Base-by-base conservation (phyloP, 2,113 vertebrate species). In the Zeus faber region DNA sequence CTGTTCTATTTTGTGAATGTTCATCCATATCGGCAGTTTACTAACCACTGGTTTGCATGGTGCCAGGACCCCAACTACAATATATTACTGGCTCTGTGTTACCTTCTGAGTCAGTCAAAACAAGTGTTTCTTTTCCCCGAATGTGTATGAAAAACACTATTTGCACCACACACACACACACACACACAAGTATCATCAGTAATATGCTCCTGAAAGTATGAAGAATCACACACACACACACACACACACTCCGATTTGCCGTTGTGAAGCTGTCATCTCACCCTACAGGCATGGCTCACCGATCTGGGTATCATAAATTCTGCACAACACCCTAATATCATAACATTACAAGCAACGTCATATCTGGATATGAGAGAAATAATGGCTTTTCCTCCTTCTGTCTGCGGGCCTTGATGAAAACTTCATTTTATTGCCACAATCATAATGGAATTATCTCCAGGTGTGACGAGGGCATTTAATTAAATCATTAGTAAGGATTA, bases 361-460 rank as follows among this genome's bases (percentile, higher is more conserved):
- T 81, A 67, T 85, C 72, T 74, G 77, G 81, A 85, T 80, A 77
- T 75, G 81, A 80, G 74, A 79, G 76, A 74, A 87, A 87, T 86
- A 86, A 88, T 85, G 72, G 85, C 74, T 80, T 83, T 79, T 72
- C 72, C 78, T 82, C 75, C 79, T 71, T 82, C 81, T 76, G 81
- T 84, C 79, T 76, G 73, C 66, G 4, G 31, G 62, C 80, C 72
- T 84, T 89, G 86, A 90, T 87, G 83, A 91, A 87, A 87, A 84
- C 65, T 77, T 86, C 72, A 82, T 85, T 89, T 90, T 88, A 88
- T 87, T 83, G 84, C 83, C 81, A 83, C 81, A 80, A 85, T 84
- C 76, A 81, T 88, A 89, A 90, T 89, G 84, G 84, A 87, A 88
- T 88, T 85, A 89, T 89, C 80, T 88, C 62, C 84, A 88, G 87